Evolutionary conservation across 2,888 invertebrate species (phyloP).

Genomic region (Eristalis pertinax): DNA sequence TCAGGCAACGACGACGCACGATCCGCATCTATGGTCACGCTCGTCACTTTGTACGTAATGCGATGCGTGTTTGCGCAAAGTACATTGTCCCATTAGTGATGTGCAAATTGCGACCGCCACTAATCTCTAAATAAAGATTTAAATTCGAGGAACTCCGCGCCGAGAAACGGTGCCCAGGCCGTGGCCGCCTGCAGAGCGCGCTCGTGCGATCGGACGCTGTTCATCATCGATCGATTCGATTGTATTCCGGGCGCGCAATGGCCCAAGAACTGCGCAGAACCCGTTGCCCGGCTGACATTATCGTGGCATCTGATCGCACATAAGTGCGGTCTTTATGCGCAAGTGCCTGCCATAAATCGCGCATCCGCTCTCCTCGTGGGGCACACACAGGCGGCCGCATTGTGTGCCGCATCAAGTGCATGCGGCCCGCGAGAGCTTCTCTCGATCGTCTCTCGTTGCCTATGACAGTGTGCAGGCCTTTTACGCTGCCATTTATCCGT

Average conservation of each 20-base stretch:
- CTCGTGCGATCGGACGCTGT: conserved; percentile 62
- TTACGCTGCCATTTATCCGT: conserved; percentile 46
- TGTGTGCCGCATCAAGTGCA: conserved; percentile 11
- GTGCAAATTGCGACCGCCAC: conserved; percentile 71
- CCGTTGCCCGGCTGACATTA: conserved; percentile 63
- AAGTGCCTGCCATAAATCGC: conserved; percentile 67
- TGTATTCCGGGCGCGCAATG: conserved; percentile 20
- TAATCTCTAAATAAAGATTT: conserved; percentile 72
- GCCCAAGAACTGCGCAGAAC: conserved; percentile 2
- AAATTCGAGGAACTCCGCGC: conserved; percentile 60
- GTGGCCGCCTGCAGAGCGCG: not conserved
- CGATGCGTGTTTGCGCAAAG: conserved; percentile 65
- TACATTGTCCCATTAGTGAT: conserved; percentile 72
- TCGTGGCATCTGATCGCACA: conserved; percentile 66
- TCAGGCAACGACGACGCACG: not conserved
- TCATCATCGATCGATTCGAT: conserved; percentile 65
- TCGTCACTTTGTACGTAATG: conserved; percentile 50
- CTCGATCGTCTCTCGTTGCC: not conserved
- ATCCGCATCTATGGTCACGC: conserved; percentile 61
- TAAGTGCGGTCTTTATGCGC: conserved; percentile 66
- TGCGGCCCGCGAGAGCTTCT: not conserved
- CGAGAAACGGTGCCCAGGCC: conserved; percentile 5
- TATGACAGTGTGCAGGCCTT: conserved; percentile 28
- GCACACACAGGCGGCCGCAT: not conserved
- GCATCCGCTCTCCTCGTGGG: conserved; percentile 38